Conservation (phyloP, 2,797 vertebrate species). For the Bucorvus abyssinicus region DNA sequence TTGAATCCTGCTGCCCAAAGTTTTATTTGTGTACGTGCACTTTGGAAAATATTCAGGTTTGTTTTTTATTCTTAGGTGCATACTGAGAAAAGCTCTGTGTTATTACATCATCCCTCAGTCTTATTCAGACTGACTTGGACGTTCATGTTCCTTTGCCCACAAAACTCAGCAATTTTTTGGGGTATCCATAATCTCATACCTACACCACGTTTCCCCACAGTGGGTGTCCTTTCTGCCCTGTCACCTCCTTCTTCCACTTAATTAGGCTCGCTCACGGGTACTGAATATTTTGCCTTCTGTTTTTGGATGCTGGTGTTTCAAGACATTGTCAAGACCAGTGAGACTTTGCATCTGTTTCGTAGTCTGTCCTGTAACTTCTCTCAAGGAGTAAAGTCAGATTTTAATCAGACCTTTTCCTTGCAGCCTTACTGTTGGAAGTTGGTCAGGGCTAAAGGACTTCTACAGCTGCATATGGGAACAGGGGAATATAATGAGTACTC, state of each 20-base stretch:
- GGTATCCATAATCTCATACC: background rate
- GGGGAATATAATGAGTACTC: background rate
- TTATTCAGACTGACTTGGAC: background rate
- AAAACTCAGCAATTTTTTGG: background rate
- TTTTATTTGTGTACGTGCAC: too few species aligned
- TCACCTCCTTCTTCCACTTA: background rate
- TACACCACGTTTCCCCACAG: fast-evolving
- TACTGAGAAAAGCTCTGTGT: background rate
- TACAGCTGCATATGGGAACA: background rate
- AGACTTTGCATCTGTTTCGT: background rate
- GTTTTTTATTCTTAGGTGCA: background rate
- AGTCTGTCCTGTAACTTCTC: background rate
- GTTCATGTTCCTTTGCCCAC: background rate
- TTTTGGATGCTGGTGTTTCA: background rate
- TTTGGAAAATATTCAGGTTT: background rate
- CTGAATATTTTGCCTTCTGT: background rate
- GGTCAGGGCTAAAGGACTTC: background rate
- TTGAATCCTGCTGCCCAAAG: background rate
- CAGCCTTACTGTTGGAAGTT: background rate
- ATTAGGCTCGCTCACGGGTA: background rate
- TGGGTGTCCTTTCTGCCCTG: background rate
- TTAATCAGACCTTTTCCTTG: background rate
- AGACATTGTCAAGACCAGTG: background rate
- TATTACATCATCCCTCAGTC: background rate
- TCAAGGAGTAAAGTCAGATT: background rate